Conservation (phyloP, 2,113 vertebrate species). For the Emydocephalus ijimae region DNA sequence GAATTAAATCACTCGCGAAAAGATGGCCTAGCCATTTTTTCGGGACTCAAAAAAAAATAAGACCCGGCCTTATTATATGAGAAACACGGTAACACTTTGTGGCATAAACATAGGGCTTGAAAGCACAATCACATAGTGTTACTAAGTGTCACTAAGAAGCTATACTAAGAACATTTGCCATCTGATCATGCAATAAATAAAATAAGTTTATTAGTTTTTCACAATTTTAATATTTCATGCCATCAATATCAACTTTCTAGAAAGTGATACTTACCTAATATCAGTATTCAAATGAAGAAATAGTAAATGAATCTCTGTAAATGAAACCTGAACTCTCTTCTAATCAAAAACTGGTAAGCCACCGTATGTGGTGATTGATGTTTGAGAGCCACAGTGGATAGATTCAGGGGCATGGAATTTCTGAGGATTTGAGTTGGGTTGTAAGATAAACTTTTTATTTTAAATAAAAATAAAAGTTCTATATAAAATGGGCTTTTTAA, state of each 20-base stretch:
- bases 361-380: not conserved
- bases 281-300: not conserved
- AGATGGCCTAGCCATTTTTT: too few species aligned
- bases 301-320: not conserved
- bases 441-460: not conserved
- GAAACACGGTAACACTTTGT: not conserved
- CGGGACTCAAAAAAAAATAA: too few species aligned
- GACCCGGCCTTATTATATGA: too few species aligned
- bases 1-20: too few species aligned
- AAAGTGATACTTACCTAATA: not conserved
- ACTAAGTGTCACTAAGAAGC: not conserved
- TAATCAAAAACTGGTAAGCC: not conserved
- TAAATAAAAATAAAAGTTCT: not conserved
- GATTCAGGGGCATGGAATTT: not conserved
- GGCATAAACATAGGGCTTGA: not conserved
- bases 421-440: not conserved
- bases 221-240: conserved; percentile 3
- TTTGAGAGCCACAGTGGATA: not conserved
- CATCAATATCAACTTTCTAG: conserved; percentile 4
- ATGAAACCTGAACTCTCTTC: not conserved
- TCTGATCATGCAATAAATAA: not conserved
- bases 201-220: not conserved
- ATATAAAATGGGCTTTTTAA: not conserved
- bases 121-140: not conserved
- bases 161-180: not conserved